Base-by-base conservation (phyloP, 1,140 invertebrate genomes). In the Adoxophyes honmai region DNA sequence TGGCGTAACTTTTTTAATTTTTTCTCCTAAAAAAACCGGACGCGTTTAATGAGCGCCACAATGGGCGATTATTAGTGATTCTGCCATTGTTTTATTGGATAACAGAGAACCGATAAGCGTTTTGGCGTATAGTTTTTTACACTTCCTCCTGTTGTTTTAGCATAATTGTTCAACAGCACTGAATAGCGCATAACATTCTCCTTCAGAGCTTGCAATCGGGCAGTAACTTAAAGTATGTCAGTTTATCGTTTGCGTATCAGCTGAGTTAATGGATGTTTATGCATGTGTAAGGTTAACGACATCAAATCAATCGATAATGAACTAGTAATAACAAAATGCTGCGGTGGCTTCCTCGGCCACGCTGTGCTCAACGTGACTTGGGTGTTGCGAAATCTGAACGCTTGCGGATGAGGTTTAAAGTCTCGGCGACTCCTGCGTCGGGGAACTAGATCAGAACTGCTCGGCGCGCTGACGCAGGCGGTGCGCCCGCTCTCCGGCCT, bases 1-100 rank as follows among this genome's bases (percentile, higher is more conserved):
- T 34, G 57, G 10, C 58, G 57, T 55, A 60, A 60, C 61, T 68
- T 68, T 74, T 71, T 70, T 61, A 63, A 62, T 68, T 65, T 61
- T 48, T 62, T 59, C 39, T 21, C 10, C 59, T 71, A 71, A 71
- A 68, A 58, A 59, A 64, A 66, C 60, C 51, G 59, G 59, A 64
- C 44, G 59, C 36, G 34, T 37, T 68, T 79, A 72, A 73, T 78
- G 42, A 58, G 56, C 57, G 52, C 55, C 51, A 85, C 80, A 86
- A 86, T 86, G 61, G 80, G 62, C 67, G 64, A 54, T 62, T 80
- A 70, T 56, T 63, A 66, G 67, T 75, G 71, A 73, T 77, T 76
- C 72, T 76, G 70, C 70, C 70, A 87, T 88, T 88, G 81, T 88
- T 84, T 70, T 68, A 38, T 62, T 67, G 65, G 58, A 69, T 74